Evolutionary conservation across 2,888 invertebrate species (phyloP).

Genomic region (Dastarcus helophoroides): DNA sequence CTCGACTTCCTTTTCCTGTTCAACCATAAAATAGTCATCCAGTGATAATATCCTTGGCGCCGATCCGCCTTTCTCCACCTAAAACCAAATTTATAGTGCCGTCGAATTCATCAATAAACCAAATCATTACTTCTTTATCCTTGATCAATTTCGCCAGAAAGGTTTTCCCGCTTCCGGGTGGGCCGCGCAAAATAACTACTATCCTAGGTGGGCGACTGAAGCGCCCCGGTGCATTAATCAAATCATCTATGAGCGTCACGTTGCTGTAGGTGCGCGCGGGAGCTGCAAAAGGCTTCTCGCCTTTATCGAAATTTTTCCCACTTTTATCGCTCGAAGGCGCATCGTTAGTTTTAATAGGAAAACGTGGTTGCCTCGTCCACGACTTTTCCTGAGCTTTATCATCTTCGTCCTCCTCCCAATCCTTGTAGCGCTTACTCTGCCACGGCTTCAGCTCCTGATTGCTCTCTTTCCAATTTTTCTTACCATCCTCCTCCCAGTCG

Average conservation of each 20-base stretch:
- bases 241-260: constrained; percentile 65
- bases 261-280: constrained; percentile 12
- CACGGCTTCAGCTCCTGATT: not conserved
- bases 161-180: constrained; percentile 92
- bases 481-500: not conserved
- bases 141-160: constrained; percentile 81
- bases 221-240: constrained; percentile 71
- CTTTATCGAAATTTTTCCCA: too few relatives aligned
- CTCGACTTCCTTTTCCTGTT: constrained; percentile 62
- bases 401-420: not conserved
- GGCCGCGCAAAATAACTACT: constrained; percentile 81
- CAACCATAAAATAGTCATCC: constrained; percentile 92
- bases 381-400: constrained; percentile 3
- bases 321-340: too few relatives aligned
- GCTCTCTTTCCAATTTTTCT: not conserved
- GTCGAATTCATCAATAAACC: too few relatives aligned
- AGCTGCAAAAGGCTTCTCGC: too few relatives aligned
- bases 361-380: constrained; percentile 3
- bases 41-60: constrained; percentile 87
- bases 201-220: constrained; percentile 66
- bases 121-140: constrained; percentile 58
- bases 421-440: not conserved
- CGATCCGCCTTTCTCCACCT: constrained; percentile 71
- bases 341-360: constrained; percentile 3
- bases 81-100: constrained; percentile 10